Evolutionary conservation across 2,888 invertebrate species (phyloP), one percentile per base, ranked within the genome.

Genomic region (Vesta saturnalis): DNA sequence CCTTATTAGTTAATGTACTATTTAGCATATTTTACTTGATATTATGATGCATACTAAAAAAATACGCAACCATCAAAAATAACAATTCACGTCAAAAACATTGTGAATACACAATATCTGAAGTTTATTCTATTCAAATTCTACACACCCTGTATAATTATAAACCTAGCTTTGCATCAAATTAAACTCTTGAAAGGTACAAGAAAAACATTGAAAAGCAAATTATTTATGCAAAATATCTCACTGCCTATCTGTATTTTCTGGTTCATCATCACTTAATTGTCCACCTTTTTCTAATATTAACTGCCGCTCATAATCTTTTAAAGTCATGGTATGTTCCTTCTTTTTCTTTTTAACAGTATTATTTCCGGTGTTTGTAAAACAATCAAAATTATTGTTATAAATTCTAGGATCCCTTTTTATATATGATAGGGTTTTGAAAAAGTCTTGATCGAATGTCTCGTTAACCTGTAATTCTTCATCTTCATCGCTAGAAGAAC

Each of bases 351-450:
- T 39, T 35, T 35, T 39, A 14, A 70, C 65, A 47, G 67, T 66
- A 18, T 6, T 12, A n/a, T 54, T 22, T 49, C 67, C 56, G n/a
- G 19, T 39, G n/a, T 69, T 76, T 54, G 78, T 74, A 84, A 95
- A 96, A 79, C 94, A 95, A 60, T 86, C 87, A 23, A 88, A 87
- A 61, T 88, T 86, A 46, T 91, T 88, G 79, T 97, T 91, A 83
- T 98, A 98, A 72, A 97, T 96, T 74, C 89, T 87, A 0, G 97
- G 95, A 85, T 97, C 94, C 80, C 94, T 93, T 82, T 97, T 97
- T 54, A 99, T 83, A 59, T 91, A 90, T 0, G 96, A 88, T 1
- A 97, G 85, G 0, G 97, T 93, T 83, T 93, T 93, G 49, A 95
- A 90, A 83, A 99, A 99, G 73, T 94, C 92, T 74, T 92, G 91